Conservation (phyloP, 1,140 invertebrate genomes). For the Brachionus plicatilis region DNA sequence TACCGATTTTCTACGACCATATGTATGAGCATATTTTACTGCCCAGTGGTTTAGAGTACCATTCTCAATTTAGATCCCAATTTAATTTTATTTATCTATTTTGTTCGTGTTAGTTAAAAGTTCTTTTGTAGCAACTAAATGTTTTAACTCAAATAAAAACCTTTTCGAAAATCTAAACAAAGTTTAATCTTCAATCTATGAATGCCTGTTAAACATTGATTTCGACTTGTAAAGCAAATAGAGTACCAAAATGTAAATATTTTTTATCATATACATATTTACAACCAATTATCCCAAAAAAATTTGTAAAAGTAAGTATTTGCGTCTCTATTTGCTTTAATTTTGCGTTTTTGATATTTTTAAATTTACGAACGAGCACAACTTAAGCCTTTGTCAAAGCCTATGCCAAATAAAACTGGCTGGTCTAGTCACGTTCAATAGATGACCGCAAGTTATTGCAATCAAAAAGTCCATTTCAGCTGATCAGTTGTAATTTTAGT, state of each 20-base stretch:
- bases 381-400: not conserved
- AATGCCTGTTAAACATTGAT: not conserved
- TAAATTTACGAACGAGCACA: not conserved
- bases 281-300: not conserved
- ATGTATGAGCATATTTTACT: not conserved
- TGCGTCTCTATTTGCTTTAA: constrained; percentile 2
- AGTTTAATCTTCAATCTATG: not conserved
- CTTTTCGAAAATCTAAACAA: not conserved
- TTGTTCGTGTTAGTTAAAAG: not conserved
- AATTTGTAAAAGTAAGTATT: not conserved
- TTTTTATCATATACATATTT: constrained; percentile 23
- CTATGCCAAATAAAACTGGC: not conserved
- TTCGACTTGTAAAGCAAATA: not conserved
- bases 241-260: constrained; percentile 11
- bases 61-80: too few relatives aligned
- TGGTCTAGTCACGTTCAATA: constrained; percentile 24
- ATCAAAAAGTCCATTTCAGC: constrained; percentile 1
- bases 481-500: not conserved
- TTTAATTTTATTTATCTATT: not conserved
- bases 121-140: not conserved
- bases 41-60: too few relatives aligned
- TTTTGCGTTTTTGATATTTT: not conserved
- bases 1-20: not conserved
- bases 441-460: not conserved
- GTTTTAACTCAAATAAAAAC: not conserved